These are phyloP conservation scores for Drosophila barbarae DNA, from an alignment of 2,888 invertebrate species.

Conservation along the genomic window DNA sequence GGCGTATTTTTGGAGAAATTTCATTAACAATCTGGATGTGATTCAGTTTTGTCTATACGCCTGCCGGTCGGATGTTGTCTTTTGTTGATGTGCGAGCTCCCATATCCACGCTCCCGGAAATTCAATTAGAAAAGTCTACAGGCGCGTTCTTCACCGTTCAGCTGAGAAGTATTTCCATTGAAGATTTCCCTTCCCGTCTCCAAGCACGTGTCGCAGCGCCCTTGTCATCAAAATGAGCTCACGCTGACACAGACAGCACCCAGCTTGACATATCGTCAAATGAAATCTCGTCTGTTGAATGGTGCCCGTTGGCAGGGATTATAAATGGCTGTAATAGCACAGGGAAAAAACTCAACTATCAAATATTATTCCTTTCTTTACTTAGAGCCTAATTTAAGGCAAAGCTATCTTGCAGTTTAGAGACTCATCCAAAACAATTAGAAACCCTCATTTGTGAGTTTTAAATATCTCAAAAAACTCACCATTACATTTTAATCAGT, in stretches of 20 bases:
- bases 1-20: conserved; percentile 42
- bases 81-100: conserved; percentile 13
- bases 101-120: conserved; percentile 24
- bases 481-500: too few species aligned
- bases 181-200: conserved; percentile 9
- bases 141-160: conserved; percentile 15
- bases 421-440: neutral
- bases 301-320: conserved; percentile 50
- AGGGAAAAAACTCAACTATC: neutral
- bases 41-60: conserved; percentile 24
- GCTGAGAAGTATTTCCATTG: conserved; percentile 52
- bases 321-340: conserved; percentile 19
- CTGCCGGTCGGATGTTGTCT: conserved; percentile 26
- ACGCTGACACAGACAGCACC: conserved; percentile 18
- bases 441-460: neutral
- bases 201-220: conserved; percentile 21
- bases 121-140: conserved; percentile 58
- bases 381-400: too few species aligned
- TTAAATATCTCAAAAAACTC: neutral
- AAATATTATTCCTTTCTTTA: neutral
- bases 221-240: conserved; percentile 26
- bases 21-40: conserved; percentile 40
- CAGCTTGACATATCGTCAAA: conserved; percentile 56
- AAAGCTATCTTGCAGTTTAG: neutral
- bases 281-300: conserved; percentile 50